Percentiles rank a stretch among this genome's conserved stretches.
These are phyloP conservation scores for Tetramorium alpestre DNA, from an alignment of 1,140 invertebrate genomes.

Conservation along the genomic window DNA sequence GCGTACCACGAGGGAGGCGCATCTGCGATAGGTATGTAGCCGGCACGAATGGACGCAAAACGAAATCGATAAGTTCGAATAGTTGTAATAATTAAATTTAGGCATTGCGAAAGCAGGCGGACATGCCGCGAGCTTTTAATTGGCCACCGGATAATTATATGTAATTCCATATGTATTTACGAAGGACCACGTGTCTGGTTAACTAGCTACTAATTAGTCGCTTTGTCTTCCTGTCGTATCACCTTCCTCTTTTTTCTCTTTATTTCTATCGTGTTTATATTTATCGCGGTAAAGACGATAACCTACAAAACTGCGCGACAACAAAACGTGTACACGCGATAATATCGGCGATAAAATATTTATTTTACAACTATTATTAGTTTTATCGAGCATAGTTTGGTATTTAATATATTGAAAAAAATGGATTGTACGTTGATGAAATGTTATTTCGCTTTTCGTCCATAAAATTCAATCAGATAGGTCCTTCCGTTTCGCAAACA, in stretches of 20 bases:
- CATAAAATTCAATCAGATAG: constrained; percentile 16
- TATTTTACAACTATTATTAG: constrained; percentile 34
- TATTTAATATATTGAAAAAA: constrained; percentile 12
- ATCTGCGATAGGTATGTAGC: neutral
- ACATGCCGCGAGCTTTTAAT: neutral
- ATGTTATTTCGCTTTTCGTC: constrained; percentile 27
- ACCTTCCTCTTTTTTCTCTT: neutral
- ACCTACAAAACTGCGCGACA: neutral
- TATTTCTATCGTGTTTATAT: constrained; percentile 22
- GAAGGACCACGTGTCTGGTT: neutral
- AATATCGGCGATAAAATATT: constrained; percentile 18
- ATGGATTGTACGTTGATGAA: constrained; percentile 19
- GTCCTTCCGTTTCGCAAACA: neutral
- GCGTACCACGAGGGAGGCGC: too few species aligned
- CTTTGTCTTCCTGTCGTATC: neutral
- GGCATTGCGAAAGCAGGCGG: neutral
- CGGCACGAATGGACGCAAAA: neutral
- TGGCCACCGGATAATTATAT: neutral
- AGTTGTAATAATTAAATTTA: constrained; percentile 18
- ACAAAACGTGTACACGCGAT: neutral
- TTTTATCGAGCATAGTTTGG: constrained; percentile 10
- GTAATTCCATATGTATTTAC: neutral
- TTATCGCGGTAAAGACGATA: neutral
- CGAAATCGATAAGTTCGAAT: neutral
- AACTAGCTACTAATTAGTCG: neutral